Percentiles rank a stretch among this genome's conserved stretches.
Conservation (phyloP, 2,113 vertebrate species). For the Sprattus sprattus region DNA sequence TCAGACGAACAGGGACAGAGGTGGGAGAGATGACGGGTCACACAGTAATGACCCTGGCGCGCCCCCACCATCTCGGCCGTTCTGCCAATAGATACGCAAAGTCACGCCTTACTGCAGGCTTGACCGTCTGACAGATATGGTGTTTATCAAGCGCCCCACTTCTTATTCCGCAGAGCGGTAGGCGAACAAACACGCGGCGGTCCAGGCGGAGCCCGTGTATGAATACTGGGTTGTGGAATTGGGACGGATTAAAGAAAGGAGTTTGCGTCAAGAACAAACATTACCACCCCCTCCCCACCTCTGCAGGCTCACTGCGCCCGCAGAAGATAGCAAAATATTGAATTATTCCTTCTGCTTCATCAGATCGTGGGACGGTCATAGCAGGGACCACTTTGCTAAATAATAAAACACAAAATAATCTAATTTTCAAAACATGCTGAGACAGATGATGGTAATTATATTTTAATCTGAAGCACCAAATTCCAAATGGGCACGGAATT, state of each 20-base stretch:
- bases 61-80: background rate
- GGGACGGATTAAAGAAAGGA: constrained; percentile 4
- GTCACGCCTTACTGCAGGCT: background rate
- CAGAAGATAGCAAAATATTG: constrained; percentile 17
- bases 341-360: constrained; percentile 29
- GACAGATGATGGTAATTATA: constrained; percentile 52
- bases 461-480: constrained; percentile 57
- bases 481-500: constrained; percentile 55
- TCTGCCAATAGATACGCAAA: background rate
- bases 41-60: background rate
- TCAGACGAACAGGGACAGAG: background rate
- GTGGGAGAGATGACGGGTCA: background rate
- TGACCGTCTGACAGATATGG: background rate
- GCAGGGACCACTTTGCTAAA: constrained; percentile 50
- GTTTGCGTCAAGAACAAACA: background rate
- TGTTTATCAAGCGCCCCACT: background rate
- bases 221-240: background rate
- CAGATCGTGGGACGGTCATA: constrained; percentile 28
- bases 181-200: background rate
- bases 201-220: background rate
- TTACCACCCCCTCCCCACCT: background rate
- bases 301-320: constrained; percentile 33
- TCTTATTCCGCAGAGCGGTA: background rate
- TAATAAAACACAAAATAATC: constrained; percentile 47
- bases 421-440: constrained; percentile 42